Base-by-base conservation (phyloP, 1,140 invertebrate species). In the Eurosta solidaginis region DNA sequence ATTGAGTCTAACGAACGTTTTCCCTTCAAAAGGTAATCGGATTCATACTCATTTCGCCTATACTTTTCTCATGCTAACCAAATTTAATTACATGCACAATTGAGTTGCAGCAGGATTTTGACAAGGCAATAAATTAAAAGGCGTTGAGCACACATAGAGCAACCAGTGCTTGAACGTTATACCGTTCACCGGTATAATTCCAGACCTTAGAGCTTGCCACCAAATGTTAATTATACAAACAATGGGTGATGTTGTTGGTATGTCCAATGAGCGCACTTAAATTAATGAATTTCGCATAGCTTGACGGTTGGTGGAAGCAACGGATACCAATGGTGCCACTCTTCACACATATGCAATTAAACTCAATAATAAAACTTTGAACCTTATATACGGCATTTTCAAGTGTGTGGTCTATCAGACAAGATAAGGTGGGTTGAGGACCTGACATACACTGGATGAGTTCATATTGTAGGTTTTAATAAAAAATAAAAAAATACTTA, bases 51-150 rank as follows among this genome's bases (percentile, higher is more conserved):
- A 22, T 27, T 22, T 25, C 50, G 22, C 50, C 50, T 25, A 54
- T 20, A 54, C 25, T 54, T 54, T 22, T 12, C 20, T 54, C 50
- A 6, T 36, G 14, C 54, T 17, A 59, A 59, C 54, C 54, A 33
- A 59, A 59, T 59, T 59, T 59, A 59, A 59, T 59, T 59, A 59
- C 54, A 59, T 59, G 54, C 54, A 59, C 29, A 59, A 59, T 59
- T 59, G 27, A 59, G 54, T 59, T 33, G 29, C 54, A 59, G 54
- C 54, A 33, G 27, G 54, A 59, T 59, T 59, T 59, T 59, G 29
- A 29, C 54, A 59, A 59, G 29, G 27, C 54, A n/a, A 59, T 59
- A 59, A 59, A 59, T 59, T 59, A 33, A 59, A 59, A 59, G 17
- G 54, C 25, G 20, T 22, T 9, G 29, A 25, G 17, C 27, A 59